Evolutionary conservation across 2,113 vertebrate species (phyloP), one percentile per base, ranked within the genome.

Genomic region (Meriones unguiculatus): DNA sequence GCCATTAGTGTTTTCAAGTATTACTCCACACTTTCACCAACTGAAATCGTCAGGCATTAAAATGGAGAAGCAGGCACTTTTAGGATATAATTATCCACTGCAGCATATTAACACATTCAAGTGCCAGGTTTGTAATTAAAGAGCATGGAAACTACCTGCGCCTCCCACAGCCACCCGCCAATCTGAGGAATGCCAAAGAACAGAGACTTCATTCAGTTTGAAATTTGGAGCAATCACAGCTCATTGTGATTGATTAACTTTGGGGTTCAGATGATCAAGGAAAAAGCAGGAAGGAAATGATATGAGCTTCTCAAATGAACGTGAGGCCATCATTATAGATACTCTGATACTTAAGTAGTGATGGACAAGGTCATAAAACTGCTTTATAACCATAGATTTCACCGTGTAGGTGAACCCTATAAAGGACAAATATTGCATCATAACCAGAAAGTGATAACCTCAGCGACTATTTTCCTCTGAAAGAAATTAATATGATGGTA

Each of bases 121-220:
- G 94, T 90, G 97, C 76, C 30, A 54, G 65, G 89, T 97, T 98
- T 73, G 41, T 97, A 95, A 96, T 97, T 96, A 97, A 95, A 97
- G 77, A 91, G 76, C 50, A 92, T 75, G 41, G 75, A 54, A 94
- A 89, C 30, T 65, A 94, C 64, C 86, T 84, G 93, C 64, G 8
- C 13, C 18, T 94, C 94, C 72, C 41, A 77, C 14, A 92, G 89
- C 69, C 93, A 94, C 78, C 86, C 96, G 86, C 67, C 91, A 94
- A 72, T 80, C 72, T 87, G 77, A 96, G 89, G 52, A 28, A 76
- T 77, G 62, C 70, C 54, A 89, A 84, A 95, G 95, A 90, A 95
- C 35, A 82, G 14, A 89, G 5, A 62, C 12, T 86, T 95, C 82
- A 82, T 59, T 92, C 93, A 80, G 92, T 93, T 95, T 95, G 59